Evolutionary conservation across 2,888 invertebrate species (phyloP), one percentile per base, ranked within the genome.

Genomic region (Leucophenga montana): DNA sequence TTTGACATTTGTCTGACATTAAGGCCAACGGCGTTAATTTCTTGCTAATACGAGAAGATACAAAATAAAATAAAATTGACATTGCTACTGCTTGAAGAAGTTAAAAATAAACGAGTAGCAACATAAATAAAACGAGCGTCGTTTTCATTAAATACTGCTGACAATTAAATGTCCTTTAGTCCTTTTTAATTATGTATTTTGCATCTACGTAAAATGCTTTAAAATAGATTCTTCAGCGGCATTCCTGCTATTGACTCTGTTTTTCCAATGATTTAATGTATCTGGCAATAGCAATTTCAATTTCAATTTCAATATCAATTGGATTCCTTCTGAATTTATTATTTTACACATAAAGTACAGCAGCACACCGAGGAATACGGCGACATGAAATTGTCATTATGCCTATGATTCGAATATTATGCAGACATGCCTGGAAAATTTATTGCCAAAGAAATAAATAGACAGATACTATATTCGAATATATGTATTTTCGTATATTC

Each of bases 1-100:
- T 66, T 67, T 72, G 77, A 74, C 79, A 73, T 80, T 78, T 80
- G 80, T 80, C 79, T 74, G 78, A 70, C 71, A 75, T 62, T 62
- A 44, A 73, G 71, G 71, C 68, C 69, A 71, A 62, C 71, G 68
- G 57, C 59, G 27, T 76, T 71, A 69, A 73, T 70, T 69, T 70
- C 64, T 33, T 56, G 57, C 64, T 67, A 67, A 66, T 73, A n/a
- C n/a, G n/a, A n/a, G n/a, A n/a, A 68, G 71, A 39, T 39, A 11
- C 3, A 39, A 39, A 33, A 39, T 27, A 39, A 33, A 33, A 27
- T n/a, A 14, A 18, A 31, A 61, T 18, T 31, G 61, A 39, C 16
- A 18, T 39, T 14, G n/a, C 14, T 14, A 16, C 20, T 27, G 56
- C 39, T 50, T 39, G 57, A 48, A 61, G 11, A 39, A 39, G 27